Base-by-base conservation (phyloP, 2,888 invertebrate genomes). In the Sialis lutaria region DNA sequence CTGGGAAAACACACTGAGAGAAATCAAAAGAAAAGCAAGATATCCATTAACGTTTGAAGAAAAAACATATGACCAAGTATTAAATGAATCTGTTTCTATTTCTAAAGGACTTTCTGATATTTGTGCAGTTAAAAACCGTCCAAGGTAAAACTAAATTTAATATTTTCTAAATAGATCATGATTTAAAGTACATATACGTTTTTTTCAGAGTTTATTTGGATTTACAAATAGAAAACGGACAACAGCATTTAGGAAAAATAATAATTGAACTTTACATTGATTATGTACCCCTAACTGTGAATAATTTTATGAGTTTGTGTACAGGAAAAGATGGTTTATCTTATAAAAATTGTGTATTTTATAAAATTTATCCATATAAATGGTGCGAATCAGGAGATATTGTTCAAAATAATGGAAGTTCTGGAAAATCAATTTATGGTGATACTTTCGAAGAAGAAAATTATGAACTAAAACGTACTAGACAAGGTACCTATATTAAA, bases 321-420 rank as follows among this genome's bases (percentile, higher is more conserved):
- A 56, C 52, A 34, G 60, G 61, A 4, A 47, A 53, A 2, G 50
- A 51, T 35, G 55, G 57, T 8, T 54, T 58, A 33, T 57, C 60
- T 31, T 68, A 62, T 48, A 60, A 58, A 53, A 56, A 59, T 45
- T 62, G 60, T 50, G 51, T 53, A 6, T 64, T 74, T 43, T 68
- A 71, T 55, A 64, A 68, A 40, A 68, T 72, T 44, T 58, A 68
- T 33, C 60, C 65, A 9, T 64, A 64, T 31, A 63, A 67, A 49
- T 70, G 64, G 61, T 64, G 71, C 50, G 71, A 70, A 59, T 67
- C 67, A n/a, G 74, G 74, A 5, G 73, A 73, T 53, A 65, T 73
- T 37, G 69, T 66, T 1, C 64, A 64, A 49, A 64, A 65, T 37
- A 68, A 67, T 53, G 72, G 73, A 10, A 63, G 60, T 42, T 71